These are phyloP conservation scores for Hydractinia symbiolongicarpus DNA, from an alignment of 30 jellyfish, hydroid and myxozoan species.

Conservation along the genomic window DNA sequence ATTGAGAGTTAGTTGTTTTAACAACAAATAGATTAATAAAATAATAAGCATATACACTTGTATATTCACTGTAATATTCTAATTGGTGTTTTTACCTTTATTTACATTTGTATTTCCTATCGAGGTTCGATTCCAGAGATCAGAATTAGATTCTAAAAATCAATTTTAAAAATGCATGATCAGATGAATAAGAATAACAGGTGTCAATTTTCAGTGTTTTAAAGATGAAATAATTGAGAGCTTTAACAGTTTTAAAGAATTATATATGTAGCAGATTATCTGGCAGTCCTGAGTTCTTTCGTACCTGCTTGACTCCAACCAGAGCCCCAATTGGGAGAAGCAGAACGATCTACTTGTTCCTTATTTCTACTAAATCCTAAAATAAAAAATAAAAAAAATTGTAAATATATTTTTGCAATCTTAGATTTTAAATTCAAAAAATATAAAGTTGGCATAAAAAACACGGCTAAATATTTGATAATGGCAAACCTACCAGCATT, in stretches of 20 bases:
- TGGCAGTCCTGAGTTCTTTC: no score
- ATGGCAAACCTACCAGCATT: background rate
- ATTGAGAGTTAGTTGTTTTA: no score
- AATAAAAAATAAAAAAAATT: background rate
- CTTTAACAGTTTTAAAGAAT: no score
- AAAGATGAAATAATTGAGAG: no score
- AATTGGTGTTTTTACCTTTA: no score
- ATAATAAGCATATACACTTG: no score
- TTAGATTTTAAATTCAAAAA: background rate
- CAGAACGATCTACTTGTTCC: constrained; percentile 26
- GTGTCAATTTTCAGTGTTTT: no score
- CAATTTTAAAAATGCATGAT: no score
- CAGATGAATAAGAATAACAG: no score
- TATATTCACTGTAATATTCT: no score
- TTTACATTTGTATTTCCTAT: constrained; percentile 12
- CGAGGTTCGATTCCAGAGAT: constrained; percentile 69
- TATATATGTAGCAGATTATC: no score
- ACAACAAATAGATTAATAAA: no score
- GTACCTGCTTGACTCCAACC: constrained; percentile 35
- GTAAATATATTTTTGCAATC: background rate
- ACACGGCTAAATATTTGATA: background rate
- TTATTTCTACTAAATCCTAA: constrained; percentile 3
- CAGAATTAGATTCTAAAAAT: constrained; percentile 51
- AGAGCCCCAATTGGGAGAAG: constrained; percentile 41
- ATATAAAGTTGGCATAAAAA: background rate